These are phyloP conservation scores for Narcine bancroftii DNA, from an alignment of 2,113 vertebrate genomes.

Conservation along the genomic window DNA sequence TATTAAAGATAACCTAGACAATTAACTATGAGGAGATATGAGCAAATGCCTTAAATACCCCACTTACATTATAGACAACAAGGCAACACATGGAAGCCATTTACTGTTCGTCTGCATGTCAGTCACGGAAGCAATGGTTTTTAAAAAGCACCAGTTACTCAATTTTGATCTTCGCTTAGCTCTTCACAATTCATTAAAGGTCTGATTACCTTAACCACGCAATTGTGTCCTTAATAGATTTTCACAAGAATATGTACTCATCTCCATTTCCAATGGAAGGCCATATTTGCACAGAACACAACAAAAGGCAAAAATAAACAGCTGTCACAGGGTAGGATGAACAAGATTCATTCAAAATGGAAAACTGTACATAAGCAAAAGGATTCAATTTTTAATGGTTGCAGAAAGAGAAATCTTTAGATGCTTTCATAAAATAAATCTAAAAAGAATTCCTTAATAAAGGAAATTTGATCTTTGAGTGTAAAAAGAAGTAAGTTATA, in stretches of 20 bases:
- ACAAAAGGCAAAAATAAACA: too few species aligned
- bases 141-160: not conserved
- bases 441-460: too few species aligned
- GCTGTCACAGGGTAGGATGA: too few species aligned
- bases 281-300: not conserved
- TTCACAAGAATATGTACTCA: not conserved
- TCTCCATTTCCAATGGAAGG: not conserved
- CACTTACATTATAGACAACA: not conserved
- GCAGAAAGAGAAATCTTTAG: too few species aligned
- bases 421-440: too few species aligned
- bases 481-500: too few species aligned
- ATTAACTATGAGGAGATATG: not conserved
- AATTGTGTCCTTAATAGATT: not conserved
- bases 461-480: too few species aligned
- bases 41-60: not conserved
- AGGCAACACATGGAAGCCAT: not conserved
- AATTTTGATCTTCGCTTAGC: not conserved
- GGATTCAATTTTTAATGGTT: too few species aligned
- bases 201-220: not conserved
- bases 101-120: not conserved
- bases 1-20: not conserved
- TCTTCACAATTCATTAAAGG: not conserved
- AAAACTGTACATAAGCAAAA: too few species aligned
- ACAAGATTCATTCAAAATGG: too few species aligned
- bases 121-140: not conserved